Base-by-base conservation (phyloP, 1,140 invertebrate genomes). In the Himalopsyche phryganea region DNA sequence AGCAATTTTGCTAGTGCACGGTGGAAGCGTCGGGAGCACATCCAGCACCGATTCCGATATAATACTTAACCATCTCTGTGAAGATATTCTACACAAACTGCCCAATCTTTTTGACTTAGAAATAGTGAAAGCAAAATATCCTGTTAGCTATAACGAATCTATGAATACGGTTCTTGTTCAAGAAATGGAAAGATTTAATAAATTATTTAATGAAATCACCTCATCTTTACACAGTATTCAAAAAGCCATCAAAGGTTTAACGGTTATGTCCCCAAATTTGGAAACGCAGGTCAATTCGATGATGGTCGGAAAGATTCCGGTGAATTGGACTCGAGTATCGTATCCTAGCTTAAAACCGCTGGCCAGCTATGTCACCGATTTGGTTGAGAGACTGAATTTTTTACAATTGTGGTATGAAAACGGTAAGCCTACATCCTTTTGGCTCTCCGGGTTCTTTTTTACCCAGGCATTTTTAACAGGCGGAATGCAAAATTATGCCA, bases 361-460 rank as follows among this genome's bases (percentile, higher is more conserved):
- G 3, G 85, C 88, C 0, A 87, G 87, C 67, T 98, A 96, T 69
- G 79, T 96, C 1, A 76, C 81, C 38, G 92, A 98, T 77, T 88
- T 97, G 65, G 70, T 93, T 4, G 85, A 89, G 51, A 79, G 94
- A 55, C 75, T 96, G 1, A 73, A 83, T 61, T 94, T 86, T 75
- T 82, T 89, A 23, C 73, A 89, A 68, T 76, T 83, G 23, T 97
- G 94, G 94, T 84, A 85, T 63, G 72, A 83, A 15, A 66, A 86
- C 36, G 90, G 89, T 1, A 91, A 91, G 71, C 92, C 93, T 2
- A 53, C 78, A 0, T 85, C 84, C 0, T 96, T 93, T 75, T 98
- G 94, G 95, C 79, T 98, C 3, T 93, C 93, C 0, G 94, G 93
- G 7, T 96, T 98, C 71, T 97, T 91, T 67, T 96, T 96, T 69